Evolutionary conservation across 2,888 invertebrate species (phyloP).

Genomic region (Drosophila putrida): DNA sequence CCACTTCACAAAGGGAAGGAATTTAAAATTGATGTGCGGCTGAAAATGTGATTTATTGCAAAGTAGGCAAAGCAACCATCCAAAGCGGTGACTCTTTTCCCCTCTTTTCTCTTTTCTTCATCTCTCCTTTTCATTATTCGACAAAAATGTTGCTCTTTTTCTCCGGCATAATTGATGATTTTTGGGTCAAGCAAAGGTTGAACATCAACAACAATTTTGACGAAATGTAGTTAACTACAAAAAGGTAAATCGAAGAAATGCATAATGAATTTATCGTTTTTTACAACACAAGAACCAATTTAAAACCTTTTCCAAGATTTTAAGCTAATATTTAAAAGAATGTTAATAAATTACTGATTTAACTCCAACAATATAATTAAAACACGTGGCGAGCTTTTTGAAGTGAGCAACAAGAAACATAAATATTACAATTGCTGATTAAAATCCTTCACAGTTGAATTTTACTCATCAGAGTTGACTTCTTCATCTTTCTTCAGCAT

Average conservation of each 20-base stretch:
- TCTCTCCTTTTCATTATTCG: slow-evolving; percentile 47
- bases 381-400: too few relatives aligned
- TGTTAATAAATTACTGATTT: too few relatives aligned
- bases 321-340: not conserved
- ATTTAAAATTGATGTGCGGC: slow-evolving; percentile 51
- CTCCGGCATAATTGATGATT: slow-evolving; percentile 60
- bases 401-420: not conserved
- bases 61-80: slow-evolving; percentile 14
- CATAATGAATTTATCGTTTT: not conserved
- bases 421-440: not conserved
- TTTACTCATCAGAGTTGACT: not conserved
- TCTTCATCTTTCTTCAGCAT: not conserved
- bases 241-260: not conserved
- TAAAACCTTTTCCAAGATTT: not conserved
- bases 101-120: not conserved
- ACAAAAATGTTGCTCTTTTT: slow-evolving; percentile 49
- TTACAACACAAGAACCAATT: not conserved
- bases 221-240: slow-evolving; percentile 7
- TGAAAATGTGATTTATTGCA: slow-evolving; percentile 54
- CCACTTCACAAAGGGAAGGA: not conserved
- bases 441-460: too few relatives aligned
- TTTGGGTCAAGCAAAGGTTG: slow-evolving; percentile 40
- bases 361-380: too few relatives aligned
- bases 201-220: slow-evolving; percentile 16
- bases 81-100: not conserved